Conservation (phyloP, 2,797 vertebrate genomes). For the Clarias laeviceps region DNA sequence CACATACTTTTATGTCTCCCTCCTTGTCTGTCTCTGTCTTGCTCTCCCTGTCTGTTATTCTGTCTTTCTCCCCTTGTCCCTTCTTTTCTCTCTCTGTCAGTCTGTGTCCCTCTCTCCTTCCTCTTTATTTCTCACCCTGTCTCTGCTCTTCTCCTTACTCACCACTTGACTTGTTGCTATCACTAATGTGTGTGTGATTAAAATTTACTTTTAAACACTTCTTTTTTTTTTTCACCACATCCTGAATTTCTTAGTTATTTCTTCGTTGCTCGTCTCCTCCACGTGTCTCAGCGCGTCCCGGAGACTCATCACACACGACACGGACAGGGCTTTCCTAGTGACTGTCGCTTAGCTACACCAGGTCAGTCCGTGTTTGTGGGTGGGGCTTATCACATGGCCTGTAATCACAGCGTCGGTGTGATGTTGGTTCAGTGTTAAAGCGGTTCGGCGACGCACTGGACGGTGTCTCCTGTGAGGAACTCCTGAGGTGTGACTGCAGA, state of each 20-base stretch:
- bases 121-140: not conserved
- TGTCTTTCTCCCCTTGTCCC: not conserved
- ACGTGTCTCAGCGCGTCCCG: not conserved
- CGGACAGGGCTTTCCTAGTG: not conserved
- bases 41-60: not conserved
- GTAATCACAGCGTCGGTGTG: not conserved
- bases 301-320: not conserved
- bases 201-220: not conserved
- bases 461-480: not conserved
- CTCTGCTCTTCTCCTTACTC: not conserved
- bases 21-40: no score
- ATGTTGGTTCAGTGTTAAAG: not conserved
- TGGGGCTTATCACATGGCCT: not conserved
- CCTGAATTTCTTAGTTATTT: not conserved
- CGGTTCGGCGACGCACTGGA: not conserved
- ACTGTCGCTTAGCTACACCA: not conserved
- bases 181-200: not conserved
- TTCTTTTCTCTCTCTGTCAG: not conserved
- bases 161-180: not conserved
- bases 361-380: not conserved
- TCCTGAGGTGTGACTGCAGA: not conserved
- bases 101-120: no score
- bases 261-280: not conserved
- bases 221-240: not conserved
- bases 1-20: no score